Percentiles rank a stretch among this genome's conserved stretches.
Evolutionary conservation across 2,113 vertebrate genomes (phyloP).

Genomic region (Callipepla squamata): DNA sequence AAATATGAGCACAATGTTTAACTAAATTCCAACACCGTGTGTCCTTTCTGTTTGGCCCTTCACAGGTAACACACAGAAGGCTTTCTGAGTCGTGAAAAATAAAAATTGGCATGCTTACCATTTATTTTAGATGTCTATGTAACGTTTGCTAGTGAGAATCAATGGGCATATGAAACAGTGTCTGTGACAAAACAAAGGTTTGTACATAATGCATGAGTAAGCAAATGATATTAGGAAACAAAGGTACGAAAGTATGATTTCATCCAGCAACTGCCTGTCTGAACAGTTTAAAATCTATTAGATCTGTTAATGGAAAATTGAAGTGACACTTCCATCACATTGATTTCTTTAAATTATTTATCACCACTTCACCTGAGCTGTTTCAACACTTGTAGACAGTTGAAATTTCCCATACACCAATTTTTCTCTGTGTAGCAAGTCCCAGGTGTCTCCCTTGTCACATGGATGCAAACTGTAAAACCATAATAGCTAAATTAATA

Average conservation of each 20-base stretch:
- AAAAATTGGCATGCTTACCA: background rate
- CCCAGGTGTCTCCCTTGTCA: background rate
- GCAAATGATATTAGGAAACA: background rate
- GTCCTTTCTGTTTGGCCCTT: background rate
- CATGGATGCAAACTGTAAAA: background rate
- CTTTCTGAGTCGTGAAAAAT: background rate
- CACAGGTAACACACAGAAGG: background rate
- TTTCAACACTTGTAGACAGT: conserved; percentile 2
- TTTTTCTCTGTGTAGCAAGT: conserved; percentile 16
- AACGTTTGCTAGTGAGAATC: background rate
- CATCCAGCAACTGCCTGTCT: conserved; percentile 36
- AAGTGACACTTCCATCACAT: background rate
- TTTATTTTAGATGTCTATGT: background rate
- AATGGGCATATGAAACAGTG: background rate
- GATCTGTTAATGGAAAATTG: conserved; percentile 35
- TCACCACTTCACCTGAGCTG: background rate
- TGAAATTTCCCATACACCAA: conserved; percentile 27
- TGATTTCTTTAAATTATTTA: conserved; percentile 41
- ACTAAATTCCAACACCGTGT: background rate
- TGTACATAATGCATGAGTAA: conserved; percentile 3
- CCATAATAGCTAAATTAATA: background rate
- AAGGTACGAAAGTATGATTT: conserved; percentile 28
- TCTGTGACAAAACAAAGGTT: background rate
- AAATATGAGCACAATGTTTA: background rate
- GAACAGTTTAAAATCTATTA: conserved; percentile 37